phyloP scores from a whole-genome alignment of 1,140 invertebrate genomes.

The Lutraria rhynchaena region DNA sequence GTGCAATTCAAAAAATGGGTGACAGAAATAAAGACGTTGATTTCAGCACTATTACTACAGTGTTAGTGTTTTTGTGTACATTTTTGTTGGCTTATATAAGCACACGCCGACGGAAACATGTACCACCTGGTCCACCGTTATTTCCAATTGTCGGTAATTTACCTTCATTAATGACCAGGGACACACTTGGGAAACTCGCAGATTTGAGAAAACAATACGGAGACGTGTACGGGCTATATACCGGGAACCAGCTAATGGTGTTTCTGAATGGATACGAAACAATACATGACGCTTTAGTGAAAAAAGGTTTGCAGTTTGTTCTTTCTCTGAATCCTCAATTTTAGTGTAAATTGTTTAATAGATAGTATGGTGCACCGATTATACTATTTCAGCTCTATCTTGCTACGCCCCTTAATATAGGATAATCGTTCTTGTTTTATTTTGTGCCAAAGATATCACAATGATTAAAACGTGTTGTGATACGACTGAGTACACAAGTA shows the following conservation, averaged over 20 bases:
- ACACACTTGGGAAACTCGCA: neutral
- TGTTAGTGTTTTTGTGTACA: conserved; percentile 34
- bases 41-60: conserved; percentile 11
- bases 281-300: conserved; percentile 14
- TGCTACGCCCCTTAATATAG: too few species aligned
- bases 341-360: neutral
- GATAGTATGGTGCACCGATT: neutral
- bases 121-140: conserved; percentile 43
- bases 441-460: too few species aligned
- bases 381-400: neutral
- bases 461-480: too few species aligned
- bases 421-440: too few species aligned
- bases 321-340: too few species aligned
- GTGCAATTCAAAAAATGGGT: too few species aligned
- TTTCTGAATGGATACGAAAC: conserved; percentile 40
- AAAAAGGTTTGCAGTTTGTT: conserved; percentile 1
- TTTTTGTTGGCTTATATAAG: conserved; percentile 35
- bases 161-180: neutral
- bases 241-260: conserved; percentile 24
- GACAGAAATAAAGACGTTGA: too few species aligned
- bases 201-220: conserved; percentile 45
- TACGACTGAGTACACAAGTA: too few species aligned
- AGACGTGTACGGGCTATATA: conserved; percentile 37
- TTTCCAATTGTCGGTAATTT: conserved; percentile 48
- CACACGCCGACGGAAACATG: neutral